Base-by-base conservation (phyloP, 1,140 invertebrate species). In the Brachystomella parvula region DNA sequence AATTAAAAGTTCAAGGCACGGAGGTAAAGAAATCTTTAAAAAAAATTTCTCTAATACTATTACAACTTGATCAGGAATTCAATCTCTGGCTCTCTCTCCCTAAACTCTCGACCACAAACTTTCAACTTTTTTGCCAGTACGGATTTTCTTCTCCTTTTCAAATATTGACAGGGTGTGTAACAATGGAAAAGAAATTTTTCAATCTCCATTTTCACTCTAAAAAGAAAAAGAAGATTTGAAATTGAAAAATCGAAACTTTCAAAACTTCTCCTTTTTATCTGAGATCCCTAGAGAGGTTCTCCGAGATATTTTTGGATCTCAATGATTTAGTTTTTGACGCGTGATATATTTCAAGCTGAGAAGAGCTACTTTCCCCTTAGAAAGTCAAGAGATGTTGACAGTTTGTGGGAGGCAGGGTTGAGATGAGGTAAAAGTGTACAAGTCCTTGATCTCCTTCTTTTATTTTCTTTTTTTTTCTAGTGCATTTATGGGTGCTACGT, bases 401-500 rank as follows among this genome's bases (percentile, higher is more conserved):
- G n/a, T n/a, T n/a, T n/a, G n/a, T n/a, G n/a, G n/a, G n/a, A n/a
- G n/a, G n/a, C n/a, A n/a, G n/a, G n/a, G n/a, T n/a, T n/a, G n/a
- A n/a, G n/a, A n/a, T n/a, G n/a, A n/a, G n/a, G n/a, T n/a, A n/a
- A n/a, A n/a, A n/a, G n/a, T n/a, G n/a, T n/a, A n/a, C n/a, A n/a
- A n/a, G n/a, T 44, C n/a, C 12, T 15, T 44, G 39, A 44, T 44
- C 12, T 44, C 39, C 39, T 44, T 44, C 39, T 44, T 15, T 12
- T 12, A 44, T 58, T 44, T 74, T 66, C 49, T 58, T 62, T 73
- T 71, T 60, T 61, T 56, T 76, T 76, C 28, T 75, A 94, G 89
- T 95, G 92, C 77, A 98, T 98, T 75, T 97, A 97, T 79, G 95
- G 94, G 32, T 97, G 94, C 78, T 98, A 98, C 81, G 94, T 97